Evolutionary conservation across 1,140 invertebrate species (phyloP), one percentile per base, ranked within the genome.

Genomic region (Mya arenaria): DNA sequence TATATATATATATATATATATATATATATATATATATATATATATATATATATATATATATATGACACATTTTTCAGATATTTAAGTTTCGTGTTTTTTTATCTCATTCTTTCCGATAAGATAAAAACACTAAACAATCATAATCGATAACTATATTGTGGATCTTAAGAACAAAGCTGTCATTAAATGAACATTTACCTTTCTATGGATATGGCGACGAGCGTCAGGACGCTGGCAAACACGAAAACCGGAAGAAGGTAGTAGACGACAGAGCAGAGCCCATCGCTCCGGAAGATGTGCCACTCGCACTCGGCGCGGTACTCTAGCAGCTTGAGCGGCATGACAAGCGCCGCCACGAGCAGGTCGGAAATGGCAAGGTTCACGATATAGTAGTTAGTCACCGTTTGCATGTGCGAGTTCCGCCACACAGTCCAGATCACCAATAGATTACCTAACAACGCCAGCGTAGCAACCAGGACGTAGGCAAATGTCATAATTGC

Each of bases 301-400:
- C 91, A 92, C 5, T 87, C 48, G 28, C 93, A 91, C 4, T 93
- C 92, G 0, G 92, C 91, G 0, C 90, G 92, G 62, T 94, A 90
- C 85, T 94, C 93, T 78, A 94, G 80, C n/a, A 94, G 84, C 86
- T 94, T 94, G 0, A 93, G 85, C 0, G 94, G 94, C 68, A 93
- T 90, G 3, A 94, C 94, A 65, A 94, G 92, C 6, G 87, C 85
- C 36, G 93, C 93, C 10, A 94, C 92, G 23, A 94, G 79, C 37
- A 94, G 91, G 81, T 94, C 94, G 63, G 88, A 89, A 10, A 92
- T 84, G 0, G 93, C 93, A 48, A 94, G 83, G 85, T 94, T 94
- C 52, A 94, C 93, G 52, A 94, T 94, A 86, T 94, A 94, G 83
- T 93, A 94, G 86, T 94, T 94, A 55, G 94, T 93, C 13, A 93